Evolutionary conservation across 64 coral and sea anemone species (phyloP).

Genomic region (Dendronephthya gigantea): DNA sequence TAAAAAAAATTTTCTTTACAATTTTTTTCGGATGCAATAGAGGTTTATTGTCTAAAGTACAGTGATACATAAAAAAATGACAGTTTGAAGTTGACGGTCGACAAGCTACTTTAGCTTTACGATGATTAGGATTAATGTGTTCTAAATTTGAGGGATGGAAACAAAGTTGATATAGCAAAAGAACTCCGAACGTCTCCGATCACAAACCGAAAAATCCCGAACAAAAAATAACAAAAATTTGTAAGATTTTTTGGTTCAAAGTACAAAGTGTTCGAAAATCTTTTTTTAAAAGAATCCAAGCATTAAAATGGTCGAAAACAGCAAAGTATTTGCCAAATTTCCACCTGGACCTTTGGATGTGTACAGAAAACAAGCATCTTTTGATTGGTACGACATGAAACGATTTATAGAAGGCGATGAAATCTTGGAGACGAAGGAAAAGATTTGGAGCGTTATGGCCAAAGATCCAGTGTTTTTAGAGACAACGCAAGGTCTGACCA

Average conservation of each 20-base stretch:
- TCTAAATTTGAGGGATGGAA: neutral
- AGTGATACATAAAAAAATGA: too few relatives aligned
- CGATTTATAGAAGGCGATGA: conserved; percentile 72
- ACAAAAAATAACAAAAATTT: too few relatives aligned
- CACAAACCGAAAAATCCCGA: too few relatives aligned
- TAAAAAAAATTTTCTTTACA: too few relatives aligned
- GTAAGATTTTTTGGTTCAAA: too few relatives aligned
- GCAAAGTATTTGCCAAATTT: conserved; percentile 24
- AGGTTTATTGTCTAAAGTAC: too few relatives aligned
- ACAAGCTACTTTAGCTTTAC: too few relatives aligned
- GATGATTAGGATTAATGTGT: too few relatives aligned
- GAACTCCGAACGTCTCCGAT: neutral
- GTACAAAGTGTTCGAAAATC: too few relatives aligned
- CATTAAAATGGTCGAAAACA: neutral
- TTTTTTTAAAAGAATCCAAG: neutral
- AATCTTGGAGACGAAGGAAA: conserved; percentile 52
- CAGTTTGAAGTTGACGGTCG: too few relatives aligned
- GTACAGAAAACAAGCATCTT: conserved; percentile 60
- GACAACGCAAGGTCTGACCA: conserved; percentile 27
- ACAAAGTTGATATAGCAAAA: neutral
- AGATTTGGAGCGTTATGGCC: conserved; percentile 58
- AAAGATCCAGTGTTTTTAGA: conserved; percentile 72
- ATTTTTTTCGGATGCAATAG: too few relatives aligned
- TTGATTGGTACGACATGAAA: conserved; percentile 76
- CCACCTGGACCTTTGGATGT: conserved; percentile 56